Conservation (phyloP, 2,797 vertebrate species). For the Mallotus villosus region DNA sequence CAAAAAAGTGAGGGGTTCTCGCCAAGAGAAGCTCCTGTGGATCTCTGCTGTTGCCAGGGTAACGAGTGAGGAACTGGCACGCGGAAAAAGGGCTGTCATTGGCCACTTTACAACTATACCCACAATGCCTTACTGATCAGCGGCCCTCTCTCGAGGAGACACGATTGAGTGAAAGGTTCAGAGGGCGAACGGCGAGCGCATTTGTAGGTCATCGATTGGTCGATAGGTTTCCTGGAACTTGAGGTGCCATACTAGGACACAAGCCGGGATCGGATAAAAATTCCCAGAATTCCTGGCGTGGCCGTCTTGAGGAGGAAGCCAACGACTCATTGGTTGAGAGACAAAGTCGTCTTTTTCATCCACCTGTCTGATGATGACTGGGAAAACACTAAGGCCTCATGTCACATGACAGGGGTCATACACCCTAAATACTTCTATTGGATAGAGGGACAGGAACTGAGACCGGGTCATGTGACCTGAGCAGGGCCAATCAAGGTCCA, state of each 20-base stretch:
- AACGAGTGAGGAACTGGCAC: constrained; percentile 64
- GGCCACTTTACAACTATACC: constrained; percentile 60
- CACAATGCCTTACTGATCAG: constrained; percentile 56
- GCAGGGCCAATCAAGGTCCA: too few relatives aligned
- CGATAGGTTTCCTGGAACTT: constrained; percentile 48
- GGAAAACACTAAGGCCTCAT: too few relatives aligned
- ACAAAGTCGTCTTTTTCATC: neutral
- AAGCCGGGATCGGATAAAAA: constrained; percentile 57
- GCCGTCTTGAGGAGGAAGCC: constrained; percentile 67
- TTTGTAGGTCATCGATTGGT: neutral
- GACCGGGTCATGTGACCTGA: too few relatives aligned
- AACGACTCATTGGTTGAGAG: constrained; percentile 39
- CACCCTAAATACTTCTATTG: too few relatives aligned
- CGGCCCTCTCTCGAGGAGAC: neutral
- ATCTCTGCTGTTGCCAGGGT: constrained; percentile 67
- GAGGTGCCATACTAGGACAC: constrained; percentile 62
- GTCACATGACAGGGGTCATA: too few relatives aligned
- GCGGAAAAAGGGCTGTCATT: constrained; percentile 70
- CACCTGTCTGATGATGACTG: neutral
- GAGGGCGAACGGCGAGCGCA: neutral
- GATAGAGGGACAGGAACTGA: too few relatives aligned
- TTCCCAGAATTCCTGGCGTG: constrained; percentile 70
- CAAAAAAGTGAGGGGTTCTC: constrained; percentile 46
- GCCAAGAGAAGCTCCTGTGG: constrained; percentile 41
- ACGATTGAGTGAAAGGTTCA: neutral